Evolutionary conservation across 2,113 vertebrate species (phyloP), one percentile per base, ranked within the genome.

Genomic region (Trochalopteron elliotii): DNA sequence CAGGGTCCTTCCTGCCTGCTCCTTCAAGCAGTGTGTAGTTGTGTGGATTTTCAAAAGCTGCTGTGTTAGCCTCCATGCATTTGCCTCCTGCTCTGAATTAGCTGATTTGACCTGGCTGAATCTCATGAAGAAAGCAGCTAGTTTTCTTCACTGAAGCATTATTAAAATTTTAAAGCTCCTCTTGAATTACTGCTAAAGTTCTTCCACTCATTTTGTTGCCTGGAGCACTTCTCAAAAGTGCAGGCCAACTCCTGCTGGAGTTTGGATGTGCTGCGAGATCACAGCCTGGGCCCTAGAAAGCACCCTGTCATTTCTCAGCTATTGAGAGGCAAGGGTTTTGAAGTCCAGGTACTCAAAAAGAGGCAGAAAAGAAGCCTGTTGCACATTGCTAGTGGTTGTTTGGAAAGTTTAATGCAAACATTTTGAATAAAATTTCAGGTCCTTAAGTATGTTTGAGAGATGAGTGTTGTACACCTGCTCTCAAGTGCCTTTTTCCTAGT

Each of bases 401-500:
- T 94, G 87, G 82, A 61, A 94, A 94, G 65, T 9, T 14, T 69
- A 86, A 83, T 33, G 33, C 87, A 93, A 96, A 87, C 37, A 44
- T 79, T 81, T 72, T 70, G 47, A 94, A 57, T 86, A 84, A 74
- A 65, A 82, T 57, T 88, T 82, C 75, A 71, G 56, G 37, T 83
- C 70, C 60, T 87, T 45, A 67, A 94, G 61, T 55, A 60, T 69
- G 35, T 69, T 96, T 90, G 30, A 77, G 89, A 91, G 86, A 64
- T 61, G 74, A 81, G 40, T 39, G 59, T 65, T 65, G 21, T 68
- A 60, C 0, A 27, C 60, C 44, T 92, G 50, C 69, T 84, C 68
- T 92, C 68, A 89, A 89, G 71, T 92, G 60, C 52, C 44, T 70
- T 91, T 91, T 92, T 89, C 69, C 87, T 78, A 18, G 8, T 82